Percentiles rank a stretch among this genome's conserved stretches.
These are phyloP conservation scores for Agrilus cyanescens DNA, from an alignment of 2,888 invertebrate species.

Conservation along the genomic window DNA sequence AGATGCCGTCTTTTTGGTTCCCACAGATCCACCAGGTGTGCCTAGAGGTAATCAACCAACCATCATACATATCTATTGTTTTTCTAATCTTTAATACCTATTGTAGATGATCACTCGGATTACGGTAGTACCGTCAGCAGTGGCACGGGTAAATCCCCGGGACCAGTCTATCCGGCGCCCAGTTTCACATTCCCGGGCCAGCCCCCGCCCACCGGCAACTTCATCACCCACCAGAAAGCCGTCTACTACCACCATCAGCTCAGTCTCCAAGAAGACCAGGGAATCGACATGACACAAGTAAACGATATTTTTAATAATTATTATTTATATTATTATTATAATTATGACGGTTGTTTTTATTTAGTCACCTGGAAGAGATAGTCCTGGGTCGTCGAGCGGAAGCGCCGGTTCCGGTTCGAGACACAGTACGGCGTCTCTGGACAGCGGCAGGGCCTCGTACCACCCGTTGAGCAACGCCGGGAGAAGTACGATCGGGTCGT, in stretches of 20 bases:
- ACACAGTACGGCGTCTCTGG: slow-evolving; percentile 80
- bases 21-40: slow-evolving; percentile 37
- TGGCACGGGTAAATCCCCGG: slow-evolving; percentile 53
- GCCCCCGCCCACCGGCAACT: slow-evolving; percentile 46
- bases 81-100: neutral
- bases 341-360: too few relatives aligned
- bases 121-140: slow-evolving; percentile 53
- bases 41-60: slow-evolving; percentile 27
- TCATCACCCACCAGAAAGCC: slow-evolving; percentile 63
- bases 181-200: slow-evolving; percentile 63
- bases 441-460: slow-evolving; percentile 85
- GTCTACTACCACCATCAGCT: slow-evolving; percentile 74
- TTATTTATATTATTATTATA: slow-evolving; percentile 7
- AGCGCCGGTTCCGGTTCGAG: slow-evolving; percentile 79
- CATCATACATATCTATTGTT: neutral
- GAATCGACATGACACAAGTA: slow-evolving; percentile 78
- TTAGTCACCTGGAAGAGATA: slow-evolving; percentile 87
- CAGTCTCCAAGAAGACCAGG: slow-evolving; percentile 75
- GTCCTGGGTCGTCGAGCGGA: slow-evolving; percentile 80
- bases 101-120: slow-evolving; percentile 55
- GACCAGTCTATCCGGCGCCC: slow-evolving; percentile 51
- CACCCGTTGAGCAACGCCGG: slow-evolving; percentile 42
- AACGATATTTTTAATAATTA: slow-evolving; percentile 4
- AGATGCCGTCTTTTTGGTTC: slow-evolving; percentile 56
- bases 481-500: slow-evolving; percentile 36